Evolutionary conservation across 2,113 vertebrate species (phyloP).

Genomic region (Esox niger): DNA sequence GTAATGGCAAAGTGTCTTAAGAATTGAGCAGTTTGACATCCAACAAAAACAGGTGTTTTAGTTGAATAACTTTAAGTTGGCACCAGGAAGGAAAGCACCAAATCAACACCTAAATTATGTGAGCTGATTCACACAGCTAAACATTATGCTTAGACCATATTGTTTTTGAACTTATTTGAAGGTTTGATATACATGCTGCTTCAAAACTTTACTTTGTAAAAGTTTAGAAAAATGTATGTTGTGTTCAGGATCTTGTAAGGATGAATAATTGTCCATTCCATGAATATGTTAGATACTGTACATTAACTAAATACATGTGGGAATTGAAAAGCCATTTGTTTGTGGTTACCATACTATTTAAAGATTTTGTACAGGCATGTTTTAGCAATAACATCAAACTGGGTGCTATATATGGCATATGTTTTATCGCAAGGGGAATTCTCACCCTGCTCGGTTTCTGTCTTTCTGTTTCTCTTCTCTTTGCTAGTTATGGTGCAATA

Average conservation of each 20-base stretch:
- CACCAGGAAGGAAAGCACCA: constrained; percentile 13
- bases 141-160: not conserved
- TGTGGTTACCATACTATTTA: too few relatives aligned
- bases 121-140: constrained; percentile 51
- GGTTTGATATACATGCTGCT: not conserved
- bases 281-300: not conserved
- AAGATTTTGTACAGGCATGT: not conserved
- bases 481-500: constrained; percentile 13
- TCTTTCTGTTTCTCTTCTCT: constrained; percentile 1
- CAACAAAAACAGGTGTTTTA: not conserved
- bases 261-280: not conserved
- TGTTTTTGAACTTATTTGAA: not conserved
- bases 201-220: not conserved
- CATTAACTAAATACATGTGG: not conserved
- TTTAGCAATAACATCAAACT: not conserved
- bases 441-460: not conserved
- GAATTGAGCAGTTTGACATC: not conserved
- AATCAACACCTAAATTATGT: constrained; percentile 30
- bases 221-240: not conserved
- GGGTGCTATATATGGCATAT: not conserved
- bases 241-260: not conserved
- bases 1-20: constrained; percentile 52
- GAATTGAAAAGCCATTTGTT: not conserved
- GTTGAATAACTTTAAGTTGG: constrained; percentile 17
- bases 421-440: constrained; percentile 22